phyloP scores from a whole-genome alignment of 2,113 vertebrate genomes.

The Galemys pyrenaicus region DNA sequence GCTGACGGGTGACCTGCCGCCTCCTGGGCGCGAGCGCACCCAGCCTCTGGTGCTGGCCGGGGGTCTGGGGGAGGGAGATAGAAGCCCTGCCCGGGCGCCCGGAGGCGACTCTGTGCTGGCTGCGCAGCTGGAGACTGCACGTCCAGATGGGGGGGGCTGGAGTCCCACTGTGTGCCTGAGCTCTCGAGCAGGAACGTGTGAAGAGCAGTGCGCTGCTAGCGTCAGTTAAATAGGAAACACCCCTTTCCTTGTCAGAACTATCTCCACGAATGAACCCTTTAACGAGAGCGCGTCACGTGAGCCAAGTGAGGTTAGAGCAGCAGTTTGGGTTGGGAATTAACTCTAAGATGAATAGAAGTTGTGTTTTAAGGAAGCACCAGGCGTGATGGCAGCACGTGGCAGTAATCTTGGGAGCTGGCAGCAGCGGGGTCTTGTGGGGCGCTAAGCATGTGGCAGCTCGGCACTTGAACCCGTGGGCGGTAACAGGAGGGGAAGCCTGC shows the following conservation, averaged over 20 bases:
- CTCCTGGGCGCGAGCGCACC: too few species aligned
- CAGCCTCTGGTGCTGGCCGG: too few species aligned
- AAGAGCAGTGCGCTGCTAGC: neutral
- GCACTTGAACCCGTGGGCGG: too few species aligned
- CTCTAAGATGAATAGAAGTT: neutral
- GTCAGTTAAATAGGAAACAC: neutral
- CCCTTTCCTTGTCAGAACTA: neutral
- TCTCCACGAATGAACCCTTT: neutral
- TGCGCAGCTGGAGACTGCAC: too few species aligned
- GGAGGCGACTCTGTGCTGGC: too few species aligned
- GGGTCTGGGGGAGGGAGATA: too few species aligned
- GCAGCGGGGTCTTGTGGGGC: neutral
- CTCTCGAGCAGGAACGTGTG: accelerated
- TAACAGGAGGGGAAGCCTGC: too few species aligned
- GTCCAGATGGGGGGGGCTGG: too few species aligned
- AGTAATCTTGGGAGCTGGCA: neutral
- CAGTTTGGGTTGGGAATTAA: neutral
- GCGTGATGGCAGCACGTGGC: too few species aligned
- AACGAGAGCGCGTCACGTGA: neutral
- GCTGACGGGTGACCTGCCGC: too few species aligned
- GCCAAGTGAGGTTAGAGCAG: neutral
- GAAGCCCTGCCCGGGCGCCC: too few species aligned
- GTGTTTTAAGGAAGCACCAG: neutral
- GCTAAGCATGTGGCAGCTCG: neutral
- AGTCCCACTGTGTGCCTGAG: neutral